Evolutionary conservation across 2,113 vertebrate genomes (phyloP).

Genomic region (Brachypteracias leptosomus): DNA sequence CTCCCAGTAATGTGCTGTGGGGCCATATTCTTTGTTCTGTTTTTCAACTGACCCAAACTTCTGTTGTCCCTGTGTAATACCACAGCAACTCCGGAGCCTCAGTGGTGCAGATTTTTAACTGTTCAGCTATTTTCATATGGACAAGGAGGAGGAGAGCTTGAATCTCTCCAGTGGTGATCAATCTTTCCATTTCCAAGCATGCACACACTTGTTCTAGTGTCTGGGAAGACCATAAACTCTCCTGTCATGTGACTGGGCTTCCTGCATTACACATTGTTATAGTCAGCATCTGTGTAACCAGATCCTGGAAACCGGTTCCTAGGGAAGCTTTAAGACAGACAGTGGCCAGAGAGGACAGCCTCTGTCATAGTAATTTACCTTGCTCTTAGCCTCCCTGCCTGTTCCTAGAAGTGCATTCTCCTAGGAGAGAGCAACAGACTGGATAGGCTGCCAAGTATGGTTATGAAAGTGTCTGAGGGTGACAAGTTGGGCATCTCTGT

Average conservation of each 20-base stretch:
- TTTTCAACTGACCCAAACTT: neutral
- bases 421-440: neutral
- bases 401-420: neutral
- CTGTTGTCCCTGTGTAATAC: neutral
- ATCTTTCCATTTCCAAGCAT: neutral
- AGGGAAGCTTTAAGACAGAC: neutral
- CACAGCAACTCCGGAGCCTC: neutral
- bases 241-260: neutral
- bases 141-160: neutral
- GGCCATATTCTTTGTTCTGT: neutral
- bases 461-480: neutral
- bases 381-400: neutral
- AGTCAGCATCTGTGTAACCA: neutral
- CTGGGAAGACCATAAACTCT: neutral
- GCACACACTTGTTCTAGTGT: neutral
- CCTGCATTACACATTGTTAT: neutral
- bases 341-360: neutral
- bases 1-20: neutral
- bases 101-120: neutral
- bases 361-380: neutral
- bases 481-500: neutral
- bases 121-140: neutral
- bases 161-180: neutral
- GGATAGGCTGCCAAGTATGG: neutral
- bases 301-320: neutral